These are phyloP conservation scores for Euborellia annulipes DNA, from an alignment of 1,140 invertebrate genomes.

Conservation along the genomic window DNA sequence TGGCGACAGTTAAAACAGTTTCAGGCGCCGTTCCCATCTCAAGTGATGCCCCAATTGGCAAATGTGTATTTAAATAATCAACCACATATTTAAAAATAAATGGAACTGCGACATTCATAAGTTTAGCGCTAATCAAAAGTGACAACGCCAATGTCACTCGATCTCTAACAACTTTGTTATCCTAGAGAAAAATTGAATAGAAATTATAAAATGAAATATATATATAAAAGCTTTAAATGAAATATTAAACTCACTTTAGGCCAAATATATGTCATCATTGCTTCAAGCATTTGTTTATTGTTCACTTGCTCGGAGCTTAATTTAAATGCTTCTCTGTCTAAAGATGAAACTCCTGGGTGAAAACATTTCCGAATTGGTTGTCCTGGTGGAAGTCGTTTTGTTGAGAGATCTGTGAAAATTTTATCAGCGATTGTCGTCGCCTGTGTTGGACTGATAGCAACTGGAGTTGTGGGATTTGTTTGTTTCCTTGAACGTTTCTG, in stretches of 20 bases:
- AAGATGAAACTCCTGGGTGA: conserved; percentile 65
- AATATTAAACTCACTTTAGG: conserved; percentile 48
- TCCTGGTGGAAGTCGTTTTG: conserved; percentile 27
- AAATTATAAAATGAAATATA: conserved; percentile 8
- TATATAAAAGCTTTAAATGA: conserved; percentile 9
- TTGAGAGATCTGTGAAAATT: conserved; percentile 9
- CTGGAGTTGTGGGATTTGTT: conserved; percentile 4
- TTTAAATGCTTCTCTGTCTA: conserved; percentile 45
- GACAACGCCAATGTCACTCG: conserved; percentile 74
- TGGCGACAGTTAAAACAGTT: conserved; percentile 52
- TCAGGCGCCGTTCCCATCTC: conserved; percentile 51
- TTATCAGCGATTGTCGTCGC: neutral
- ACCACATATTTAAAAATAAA: conserved; percentile 92
- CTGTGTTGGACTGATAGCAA: conserved; percentile 2
- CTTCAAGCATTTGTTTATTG: conserved; percentile 63
- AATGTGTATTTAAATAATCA: conserved; percentile 66
- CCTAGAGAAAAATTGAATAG: conserved; percentile 31
- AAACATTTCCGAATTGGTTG: conserved; percentile 66
- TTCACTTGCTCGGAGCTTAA: conserved; percentile 38
- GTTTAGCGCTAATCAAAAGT: conserved; percentile 63
- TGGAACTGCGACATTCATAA: conserved; percentile 87
- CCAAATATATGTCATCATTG: conserved; percentile 90
- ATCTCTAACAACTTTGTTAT: conserved; percentile 58
- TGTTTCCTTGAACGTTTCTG: neutral
- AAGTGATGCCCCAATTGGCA: conserved; percentile 25